A percentile compares a stretch with the other conserved stretches of the same genome.
Evolutionary conservation across 2,113 vertebrate species (phyloP).

Genomic region (Propithecus coquereli): DNA sequence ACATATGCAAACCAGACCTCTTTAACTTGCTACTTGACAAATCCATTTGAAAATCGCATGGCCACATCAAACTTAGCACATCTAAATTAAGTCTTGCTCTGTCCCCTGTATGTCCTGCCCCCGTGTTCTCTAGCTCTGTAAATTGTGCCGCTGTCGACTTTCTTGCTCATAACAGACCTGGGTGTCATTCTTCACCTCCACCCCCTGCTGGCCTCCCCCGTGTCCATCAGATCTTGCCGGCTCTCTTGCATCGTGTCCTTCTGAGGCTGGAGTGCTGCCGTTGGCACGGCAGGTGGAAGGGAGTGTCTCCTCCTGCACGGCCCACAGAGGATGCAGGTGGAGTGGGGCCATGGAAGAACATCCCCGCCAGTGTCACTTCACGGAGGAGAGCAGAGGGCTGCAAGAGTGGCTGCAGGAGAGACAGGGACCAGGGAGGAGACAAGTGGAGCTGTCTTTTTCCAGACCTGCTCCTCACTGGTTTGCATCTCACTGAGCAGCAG

Average conservation of each 20-base stretch:
- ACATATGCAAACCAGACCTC: neutral
- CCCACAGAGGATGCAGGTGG: fast-evolving
- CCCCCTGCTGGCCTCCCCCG: fast-evolving
- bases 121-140: fast-evolving
- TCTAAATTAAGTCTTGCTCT: fast-evolving
- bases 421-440: fast-evolving
- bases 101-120: too few species aligned
- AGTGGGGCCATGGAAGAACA: fast-evolving
- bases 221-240: fast-evolving
- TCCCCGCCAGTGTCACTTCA: neutral
- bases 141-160: fast-evolving
- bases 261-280: neutral
- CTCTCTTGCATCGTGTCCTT: fast-evolving
- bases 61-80: fast-evolving
- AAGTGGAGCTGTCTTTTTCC: neutral
- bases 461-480: fast-evolving
- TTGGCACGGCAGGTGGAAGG: neutral
- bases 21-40: neutral
- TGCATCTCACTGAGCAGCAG: fast-evolving
- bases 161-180: fast-evolving
- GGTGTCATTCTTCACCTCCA: neutral
- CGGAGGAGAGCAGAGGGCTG: neutral
- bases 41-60: fast-evolving
- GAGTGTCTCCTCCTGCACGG: fast-evolving
- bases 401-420: too few species aligned